A percentile compares a stretch with the other conserved stretches of the same genome.
These are phyloP conservation scores for Papilio demoleus DNA, from an alignment of 2,888 invertebrate genomes.

Conservation along the genomic window DNA sequence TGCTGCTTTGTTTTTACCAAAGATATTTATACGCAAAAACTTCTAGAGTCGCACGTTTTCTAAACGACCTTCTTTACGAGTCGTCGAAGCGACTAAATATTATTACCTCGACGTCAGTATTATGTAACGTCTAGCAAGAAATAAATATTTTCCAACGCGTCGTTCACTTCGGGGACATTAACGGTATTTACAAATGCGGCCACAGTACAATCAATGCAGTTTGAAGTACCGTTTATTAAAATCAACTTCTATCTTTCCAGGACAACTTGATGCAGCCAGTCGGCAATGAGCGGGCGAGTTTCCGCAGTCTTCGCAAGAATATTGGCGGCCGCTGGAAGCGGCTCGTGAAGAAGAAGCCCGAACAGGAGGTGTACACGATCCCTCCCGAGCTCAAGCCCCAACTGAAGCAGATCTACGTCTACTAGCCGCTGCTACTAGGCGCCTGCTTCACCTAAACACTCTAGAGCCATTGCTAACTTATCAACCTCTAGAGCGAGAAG, in stretches of 20 bases:
- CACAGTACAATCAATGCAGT: slow-evolving; percentile 45
- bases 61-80: slow-evolving; percentile 56
- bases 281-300: slow-evolving; percentile 88
- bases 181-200: slow-evolving; percentile 62
- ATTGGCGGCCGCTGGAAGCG: slow-evolving; percentile 94
- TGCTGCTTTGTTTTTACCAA: slow-evolving; percentile 42
- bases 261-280: slow-evolving; percentile 89
- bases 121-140: slow-evolving; percentile 67
- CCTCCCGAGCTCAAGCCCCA: slow-evolving; percentile 94
- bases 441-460: slow-evolving; percentile 48
- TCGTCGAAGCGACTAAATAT: slow-evolving; percentile 60
- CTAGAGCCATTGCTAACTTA: slow-evolving; percentile 41
- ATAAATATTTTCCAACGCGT: slow-evolving; percentile 58
- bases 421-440: slow-evolving; percentile 74
- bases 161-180: slow-evolving; percentile 66
- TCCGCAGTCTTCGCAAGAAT: slow-evolving; percentile 93
- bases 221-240: slow-evolving; percentile 47
- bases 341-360: slow-evolving; percentile 92
- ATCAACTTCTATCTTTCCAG: slow-evolving; percentile 82
- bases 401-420: slow-evolving; percentile 94
- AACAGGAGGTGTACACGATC: slow-evolving; percentile 91
- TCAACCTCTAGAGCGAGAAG: slow-evolving; percentile 39
- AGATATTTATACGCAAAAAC: slow-evolving; percentile 42
- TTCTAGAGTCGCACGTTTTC: slow-evolving; percentile 43
- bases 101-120: slow-evolving; percentile 54